A percentile compares a stretch with the other conserved stretches of the same genome.
Evolutionary conservation across 2,797 vertebrate species (phyloP).

Genomic region (Diplodus puntazzo): DNA sequence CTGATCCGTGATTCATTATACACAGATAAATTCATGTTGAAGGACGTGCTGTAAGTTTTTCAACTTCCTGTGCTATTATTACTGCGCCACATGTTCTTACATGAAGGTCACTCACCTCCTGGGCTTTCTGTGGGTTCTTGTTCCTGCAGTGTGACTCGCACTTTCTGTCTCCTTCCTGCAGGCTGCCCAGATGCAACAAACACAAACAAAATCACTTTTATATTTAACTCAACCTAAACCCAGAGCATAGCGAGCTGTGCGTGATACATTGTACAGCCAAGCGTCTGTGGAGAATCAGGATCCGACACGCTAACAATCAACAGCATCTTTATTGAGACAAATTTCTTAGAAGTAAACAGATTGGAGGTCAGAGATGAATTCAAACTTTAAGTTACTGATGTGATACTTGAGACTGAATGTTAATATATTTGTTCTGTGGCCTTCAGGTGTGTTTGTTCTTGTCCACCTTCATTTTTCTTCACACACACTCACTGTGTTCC

Average conservation of each 20-base stretch:
- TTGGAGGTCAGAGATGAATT: background rate
- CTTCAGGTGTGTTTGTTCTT: background rate
- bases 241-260: background rate
- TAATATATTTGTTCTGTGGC: background rate
- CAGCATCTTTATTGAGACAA: background rate
- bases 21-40: background rate
- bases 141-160: constrained; percentile 26
- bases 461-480: background rate
- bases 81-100: constrained; percentile 9
- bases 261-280: background rate
- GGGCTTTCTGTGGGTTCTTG: constrained; percentile 17
- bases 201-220: constrained; percentile 19
- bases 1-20: background rate
- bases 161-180: constrained; percentile 65
- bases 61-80: constrained; percentile 25
- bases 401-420: background rate
- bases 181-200: constrained; percentile 72
- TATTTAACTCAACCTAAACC: constrained; percentile 10
- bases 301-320: background rate
- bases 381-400: background rate
- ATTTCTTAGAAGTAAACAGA: background rate
- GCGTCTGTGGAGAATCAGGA: background rate
- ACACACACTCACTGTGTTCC: background rate
- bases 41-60: background rate
- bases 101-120: constrained; percentile 21